phyloP scores from a whole-genome alignment of 2,888 invertebrate species.

The Agrypnus murinus region DNA sequence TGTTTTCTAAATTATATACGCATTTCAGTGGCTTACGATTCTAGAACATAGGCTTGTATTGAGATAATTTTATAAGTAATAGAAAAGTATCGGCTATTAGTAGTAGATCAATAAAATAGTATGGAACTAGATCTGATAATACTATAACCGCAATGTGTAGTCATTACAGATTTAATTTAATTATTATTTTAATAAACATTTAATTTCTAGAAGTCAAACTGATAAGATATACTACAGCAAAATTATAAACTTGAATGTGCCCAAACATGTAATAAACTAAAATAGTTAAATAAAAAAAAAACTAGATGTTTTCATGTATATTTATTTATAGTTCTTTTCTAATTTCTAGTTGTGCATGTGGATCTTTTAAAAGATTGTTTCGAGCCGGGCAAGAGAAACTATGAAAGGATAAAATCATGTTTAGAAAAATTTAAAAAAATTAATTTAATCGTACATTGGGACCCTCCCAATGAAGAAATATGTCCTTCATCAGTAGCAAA shows the following conservation, averaged over 20 bases:
- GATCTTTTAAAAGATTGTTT: conserved; percentile 72
- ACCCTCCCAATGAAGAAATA: conserved; percentile 71
- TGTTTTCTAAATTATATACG: no score
- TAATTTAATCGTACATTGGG: conserved; percentile 73
- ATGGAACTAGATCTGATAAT: conserved; percentile 5
- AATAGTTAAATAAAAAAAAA: conserved; percentile 15
- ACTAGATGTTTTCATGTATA: conserved; percentile 21
- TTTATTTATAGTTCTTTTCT: not conserved
- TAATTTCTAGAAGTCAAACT: no score
- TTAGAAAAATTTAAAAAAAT: conserved; percentile 69
- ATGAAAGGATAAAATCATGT: conserved; percentile 68
- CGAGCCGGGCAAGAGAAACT: conserved; percentile 71
- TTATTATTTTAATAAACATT: no score
- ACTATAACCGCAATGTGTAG: no score
- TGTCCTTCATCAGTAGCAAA: conserved; percentile 78
- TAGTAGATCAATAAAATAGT: conserved; percentile 4
- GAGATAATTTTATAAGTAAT: not conserved
- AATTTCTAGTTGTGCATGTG: conserved; percentile 71
- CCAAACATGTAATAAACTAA: conserved; percentile 8
- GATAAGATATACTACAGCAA: no score
- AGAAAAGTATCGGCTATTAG: conserved; percentile 21
- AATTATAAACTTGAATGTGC: not conserved
- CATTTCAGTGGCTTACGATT: no score
- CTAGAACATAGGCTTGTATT: no score
- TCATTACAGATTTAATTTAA: no score